Base-by-base conservation (phyloP, 2,113 vertebrate species). In the Turdus rufiventris region DNA sequence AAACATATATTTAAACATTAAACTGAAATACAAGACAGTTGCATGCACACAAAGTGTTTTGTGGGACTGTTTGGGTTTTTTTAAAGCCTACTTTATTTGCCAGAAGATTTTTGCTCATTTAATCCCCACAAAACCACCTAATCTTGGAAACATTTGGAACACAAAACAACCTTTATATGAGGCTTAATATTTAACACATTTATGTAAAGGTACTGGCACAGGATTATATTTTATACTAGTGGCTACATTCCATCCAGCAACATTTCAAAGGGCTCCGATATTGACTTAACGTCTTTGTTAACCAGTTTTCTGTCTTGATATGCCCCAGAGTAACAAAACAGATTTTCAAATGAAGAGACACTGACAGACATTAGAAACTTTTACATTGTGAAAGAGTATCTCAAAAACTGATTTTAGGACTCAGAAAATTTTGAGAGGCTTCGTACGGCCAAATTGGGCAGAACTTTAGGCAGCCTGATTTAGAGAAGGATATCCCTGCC, bases 121-220 rank as follows among this genome's bases (percentile, higher is more conserved):
- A 96, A 95, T 91, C 78, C 65, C 79, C 38, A 81, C 28, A 85
- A 96, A 96, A 94, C 7, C 72, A 86, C 17, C 43, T 78, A 71
- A 89, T 72, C 94, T 60, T 51, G 38, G 45, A 94, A 96, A 83
- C 7, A 88, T 28, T 79, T 4, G 9, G 33, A 93, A 91, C 15
- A 94, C 75, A 94, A 89, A 76, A 42, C 43, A 18, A 26, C 17
- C 65, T 89, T 96, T 96, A 86, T 90, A 8, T 84, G 67, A 80
- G 60, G 88, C 80, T 96, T 80, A 96, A 91, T 96, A 91, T 85
- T 94, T 73, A 95, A 95, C 85, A 70, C 29, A 36, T 94, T 93
- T 90, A 83, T 80, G 78, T 73, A 88, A 80, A 93, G 45, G 73
- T 38, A 38, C 25, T 88, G 66, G 45, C 47, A 83, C 23, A 25